Evolutionary conservation across 2,113 vertebrate species (phyloP).

Genomic region (Notarius quadriscutis): DNA sequence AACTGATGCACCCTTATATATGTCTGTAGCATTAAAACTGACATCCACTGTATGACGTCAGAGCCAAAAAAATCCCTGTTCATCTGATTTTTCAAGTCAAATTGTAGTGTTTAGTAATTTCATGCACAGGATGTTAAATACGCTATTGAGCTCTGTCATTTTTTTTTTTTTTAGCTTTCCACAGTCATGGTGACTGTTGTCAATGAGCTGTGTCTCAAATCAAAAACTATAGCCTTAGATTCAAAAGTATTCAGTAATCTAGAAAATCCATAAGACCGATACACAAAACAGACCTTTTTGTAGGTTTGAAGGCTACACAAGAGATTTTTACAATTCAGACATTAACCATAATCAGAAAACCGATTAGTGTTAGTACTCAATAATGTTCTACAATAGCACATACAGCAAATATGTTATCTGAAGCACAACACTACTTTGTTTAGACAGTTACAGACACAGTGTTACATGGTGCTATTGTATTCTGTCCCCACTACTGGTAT

Average conservation of each 20-base stretch:
- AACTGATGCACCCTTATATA: no score
- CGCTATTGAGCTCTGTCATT: background rate
- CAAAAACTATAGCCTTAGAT: background rate
- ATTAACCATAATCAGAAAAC: no score
- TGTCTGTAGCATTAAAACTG: background rate
- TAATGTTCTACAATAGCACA: no score
- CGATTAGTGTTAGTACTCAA: no score
- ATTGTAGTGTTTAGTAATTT: background rate
- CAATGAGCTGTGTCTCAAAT: background rate
- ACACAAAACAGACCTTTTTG: background rate
- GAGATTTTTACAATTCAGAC: no score
- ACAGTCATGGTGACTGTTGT: background rate
- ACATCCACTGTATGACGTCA: background rate
- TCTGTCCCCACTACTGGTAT: background rate
- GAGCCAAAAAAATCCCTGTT: background rate
- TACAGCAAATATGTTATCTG: no score
- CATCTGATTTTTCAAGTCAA: background rate
- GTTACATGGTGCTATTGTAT: background rate
- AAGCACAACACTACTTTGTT: background rate
- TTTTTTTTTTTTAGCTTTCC: background rate
- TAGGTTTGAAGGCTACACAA: background rate
- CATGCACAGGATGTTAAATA: background rate
- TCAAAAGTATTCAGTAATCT: background rate
- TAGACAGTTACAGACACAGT: background rate
- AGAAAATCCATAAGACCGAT: background rate